Conservation (phyloP, 2,113 vertebrate genomes). For the Sphaerodactylus townsendi region DNA sequence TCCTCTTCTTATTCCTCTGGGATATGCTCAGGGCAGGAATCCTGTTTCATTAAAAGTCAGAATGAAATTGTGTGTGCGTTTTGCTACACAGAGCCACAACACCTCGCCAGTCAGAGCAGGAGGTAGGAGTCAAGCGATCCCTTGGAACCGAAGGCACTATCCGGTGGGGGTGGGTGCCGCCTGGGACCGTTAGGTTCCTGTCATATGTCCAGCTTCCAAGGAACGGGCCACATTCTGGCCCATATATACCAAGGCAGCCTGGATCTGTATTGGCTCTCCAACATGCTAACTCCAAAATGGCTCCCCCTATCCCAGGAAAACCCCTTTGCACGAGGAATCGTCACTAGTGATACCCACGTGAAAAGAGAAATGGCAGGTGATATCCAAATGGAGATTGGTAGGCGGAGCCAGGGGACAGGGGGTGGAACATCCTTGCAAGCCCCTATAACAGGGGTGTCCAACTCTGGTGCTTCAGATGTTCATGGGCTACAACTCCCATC, state of each 20-base stretch:
- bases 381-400: background rate
- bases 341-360: background rate
- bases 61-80: too few species aligned
- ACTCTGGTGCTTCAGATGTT: too few species aligned
- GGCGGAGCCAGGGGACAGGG: background rate
- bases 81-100: too few species aligned
- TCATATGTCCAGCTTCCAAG: background rate
- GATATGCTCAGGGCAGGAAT: too few species aligned
- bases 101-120: too few species aligned
- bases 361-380: background rate
- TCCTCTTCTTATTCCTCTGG: too few species aligned
- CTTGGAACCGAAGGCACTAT: too few species aligned
- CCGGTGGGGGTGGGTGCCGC: background rate
- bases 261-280: background rate
- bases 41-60: rapidly evolving
- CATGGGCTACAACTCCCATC: too few species aligned
- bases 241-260: background rate
- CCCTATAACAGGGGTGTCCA: too few species aligned
- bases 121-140: too few species aligned
- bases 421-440: background rate
- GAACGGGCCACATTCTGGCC: background rate
- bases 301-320: background rate
- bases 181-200: background rate
- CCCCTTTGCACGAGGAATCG: background rate
- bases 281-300: background rate